Base-by-base conservation (phyloP, 2,888 invertebrate species). In the Brachylomia viminalis region DNA sequence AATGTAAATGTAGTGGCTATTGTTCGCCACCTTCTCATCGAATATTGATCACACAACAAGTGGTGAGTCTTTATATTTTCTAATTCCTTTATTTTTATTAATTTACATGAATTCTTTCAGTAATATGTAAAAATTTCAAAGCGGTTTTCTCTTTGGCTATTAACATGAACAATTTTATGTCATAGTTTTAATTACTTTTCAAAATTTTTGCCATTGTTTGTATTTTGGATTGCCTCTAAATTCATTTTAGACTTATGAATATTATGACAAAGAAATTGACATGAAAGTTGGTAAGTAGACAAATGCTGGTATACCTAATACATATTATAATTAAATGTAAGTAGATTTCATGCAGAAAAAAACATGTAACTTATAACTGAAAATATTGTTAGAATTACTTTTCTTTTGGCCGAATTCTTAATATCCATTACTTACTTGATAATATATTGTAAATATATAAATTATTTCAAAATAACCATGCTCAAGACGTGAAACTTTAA, bases 1-100 rank as follows among this genome's bases (percentile, higher is more conserved):
- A 76, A 87, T 87, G 85, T 85, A 81, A 83, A 77, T 77, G 75
- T 62, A 73, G 76, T 82, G 79, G 42, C 75, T 71, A 58, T 74
- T 72, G 65, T 77, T 74, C 69, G 59, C 65, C 54, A 75, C 75
- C 70, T 47, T 75, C 42, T 67, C 73, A 54, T 38, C 72, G 64
- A 66, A 65, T 78, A 76, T 73, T 77, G 72, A 77, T 86, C 82
- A 64, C 49, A 79, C 75, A 79, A 61, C 77, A 87, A 79, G 86
- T 86, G 52, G 49, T 20, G 52, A 68, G 61, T 61, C 42, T 20
- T 64, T 64, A 62, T 58, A 20, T 52, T 61, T 13, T 54, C 0
- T 0, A 42, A 17, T 47, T n/a, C 13, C 6, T 42, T 8, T 70
- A 33, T 4, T 45, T 59, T 33, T 30, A 42, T 13, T 58, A 0